A percentile compares a stretch with the other conserved stretches of the same genome.
Conservation (phyloP, 2,113 vertebrate species). For the Orientallactaga bullata region DNA sequence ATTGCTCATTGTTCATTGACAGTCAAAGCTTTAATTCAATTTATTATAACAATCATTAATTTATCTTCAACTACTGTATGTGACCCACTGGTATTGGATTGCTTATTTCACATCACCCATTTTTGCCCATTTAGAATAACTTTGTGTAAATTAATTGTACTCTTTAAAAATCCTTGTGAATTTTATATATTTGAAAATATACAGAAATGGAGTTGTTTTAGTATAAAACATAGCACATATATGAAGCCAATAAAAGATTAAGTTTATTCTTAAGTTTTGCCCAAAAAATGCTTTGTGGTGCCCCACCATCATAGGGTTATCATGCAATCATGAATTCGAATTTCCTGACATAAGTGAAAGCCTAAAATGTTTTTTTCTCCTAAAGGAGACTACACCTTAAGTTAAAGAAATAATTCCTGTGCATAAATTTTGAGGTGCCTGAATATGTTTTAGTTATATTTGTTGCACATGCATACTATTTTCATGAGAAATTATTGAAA, state of each 20-base stretch:
- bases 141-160: background rate
- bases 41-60: background rate
- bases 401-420: background rate
- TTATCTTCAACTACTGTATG: background rate
- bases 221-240: background rate
- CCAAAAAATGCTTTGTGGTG: background rate
- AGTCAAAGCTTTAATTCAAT: background rate
- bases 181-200: background rate
- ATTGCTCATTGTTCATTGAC: background rate
- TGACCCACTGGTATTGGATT: background rate
- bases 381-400: background rate
- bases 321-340: background rate
- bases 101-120: background rate
- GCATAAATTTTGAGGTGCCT: background rate
- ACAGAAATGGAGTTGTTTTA: background rate
- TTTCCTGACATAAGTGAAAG: background rate
- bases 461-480: background rate
- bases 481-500: background rate
- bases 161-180: background rate
- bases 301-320: background rate
- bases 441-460: background rate
- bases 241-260: background rate
- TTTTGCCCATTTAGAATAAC: background rate
- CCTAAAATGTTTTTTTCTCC: background rate
- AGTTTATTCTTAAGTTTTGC: background rate